phyloP scores from a whole-genome alignment of 2,888 invertebrate genomes.

The Neoaliturus tenellus region DNA sequence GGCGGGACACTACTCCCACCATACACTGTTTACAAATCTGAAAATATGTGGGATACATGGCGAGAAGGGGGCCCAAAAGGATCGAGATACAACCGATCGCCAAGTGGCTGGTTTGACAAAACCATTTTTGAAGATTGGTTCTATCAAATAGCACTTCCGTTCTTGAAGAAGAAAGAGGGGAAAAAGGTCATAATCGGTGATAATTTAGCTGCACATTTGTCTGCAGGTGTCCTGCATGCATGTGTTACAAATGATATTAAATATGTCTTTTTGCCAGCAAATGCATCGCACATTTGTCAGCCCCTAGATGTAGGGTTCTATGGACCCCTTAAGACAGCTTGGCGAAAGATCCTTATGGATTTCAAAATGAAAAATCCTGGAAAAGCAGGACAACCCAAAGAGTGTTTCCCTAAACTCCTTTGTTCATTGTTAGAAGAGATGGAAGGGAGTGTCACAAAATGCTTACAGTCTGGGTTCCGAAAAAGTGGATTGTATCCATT shows the following conservation, averaged over 20 bases:
- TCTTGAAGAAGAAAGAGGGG: background rate
- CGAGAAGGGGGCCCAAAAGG: background rate
- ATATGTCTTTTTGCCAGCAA: slow-evolving; percentile 1
- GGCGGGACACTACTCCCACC: slow-evolving; percentile 59
- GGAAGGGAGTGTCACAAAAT: background rate
- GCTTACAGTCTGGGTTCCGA: slow-evolving; percentile 1
- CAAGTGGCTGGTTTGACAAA: background rate
- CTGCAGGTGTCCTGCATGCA: background rate
- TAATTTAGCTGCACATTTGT: background rate
- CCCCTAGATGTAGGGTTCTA: background rate
- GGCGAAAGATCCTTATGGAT: slow-evolving; percentile 14
- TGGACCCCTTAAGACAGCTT: background rate
- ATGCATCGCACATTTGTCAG: background rate
- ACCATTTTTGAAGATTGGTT: slow-evolving; percentile 11
- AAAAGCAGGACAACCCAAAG: background rate
- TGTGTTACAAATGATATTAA: background rate
- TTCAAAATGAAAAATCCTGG: slow-evolving; percentile 24
- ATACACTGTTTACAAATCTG: background rate
- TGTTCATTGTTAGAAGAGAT: background rate
- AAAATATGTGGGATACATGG: background rate
- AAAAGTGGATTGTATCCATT: slow-evolving; percentile 25
- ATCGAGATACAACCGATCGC: background rate
- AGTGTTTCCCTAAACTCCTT: slow-evolving; percentile 5
- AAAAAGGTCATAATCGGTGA: slow-evolving; percentile 14
- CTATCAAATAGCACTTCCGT: background rate